Evolutionary conservation across 2,888 invertebrate species (phyloP), one percentile per base, ranked within the genome.

Genomic region (Pseudeuparius sepicola): DNA sequence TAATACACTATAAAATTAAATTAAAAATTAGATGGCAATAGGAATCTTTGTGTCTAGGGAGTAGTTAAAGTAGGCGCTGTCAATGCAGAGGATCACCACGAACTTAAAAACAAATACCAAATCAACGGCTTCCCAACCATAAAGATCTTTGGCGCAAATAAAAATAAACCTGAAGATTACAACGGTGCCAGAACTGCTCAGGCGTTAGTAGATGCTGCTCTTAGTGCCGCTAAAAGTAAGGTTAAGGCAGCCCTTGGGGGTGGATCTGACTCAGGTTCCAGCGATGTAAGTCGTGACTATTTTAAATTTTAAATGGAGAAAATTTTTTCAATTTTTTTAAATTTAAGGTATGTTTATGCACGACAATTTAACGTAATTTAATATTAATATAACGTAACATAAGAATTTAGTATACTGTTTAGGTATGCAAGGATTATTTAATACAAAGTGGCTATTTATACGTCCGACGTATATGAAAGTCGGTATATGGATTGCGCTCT

Each of bases 81-180:
- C 0, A 82, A 98, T 67, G 88, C 87, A 24, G 93, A 96, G 57
- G 77, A 86, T 30, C 83, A 96, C 55, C 79, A 84, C 53, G 75
- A 81, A 4, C 63, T 96, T 1, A 82, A 80, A 17, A 71, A 75
- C 2, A 77, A 80, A 51, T 97, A 76, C 65, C 79, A 78, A 24
- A 81, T 98, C 18, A 66, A 72, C 46, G 94, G 97, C 31, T 98
- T 94, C 61, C 98, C 98, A 3, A 92, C 96, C 0, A 80, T 98
- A 42, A 98, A 97, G 63, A 78, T 98, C 27, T 96, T 98, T 61
- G 85, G 82, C 0, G 67, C 71, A 1, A 78, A 87, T 59, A 93
- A 93, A 62, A 71, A 71, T 31, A 78, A 75, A 40, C 89, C 93
- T 4, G 75, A 75, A 20, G 87, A 90, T 42, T 96, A 77, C 62